Conservation (phyloP, 2,797 vertebrate species). For the Pipistrellus kuhlii region DNA sequence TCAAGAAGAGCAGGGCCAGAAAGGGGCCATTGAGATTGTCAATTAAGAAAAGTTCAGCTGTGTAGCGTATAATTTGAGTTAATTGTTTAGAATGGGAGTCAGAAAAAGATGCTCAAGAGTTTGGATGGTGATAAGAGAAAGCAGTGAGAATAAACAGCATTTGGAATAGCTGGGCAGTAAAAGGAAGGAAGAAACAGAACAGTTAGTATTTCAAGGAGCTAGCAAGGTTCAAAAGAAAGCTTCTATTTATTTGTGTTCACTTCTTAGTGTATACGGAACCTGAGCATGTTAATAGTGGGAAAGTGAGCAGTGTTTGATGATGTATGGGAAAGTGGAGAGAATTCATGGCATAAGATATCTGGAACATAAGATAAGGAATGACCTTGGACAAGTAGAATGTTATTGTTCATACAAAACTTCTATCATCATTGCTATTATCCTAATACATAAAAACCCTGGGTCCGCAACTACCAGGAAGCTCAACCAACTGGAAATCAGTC, state of each 20-base stretch:
- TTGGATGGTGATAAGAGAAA: neutral
- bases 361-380: neutral
- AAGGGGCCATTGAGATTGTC: slow-evolving; percentile 13
- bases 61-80: neutral
- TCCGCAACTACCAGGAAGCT: no score
- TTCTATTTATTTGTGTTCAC: neutral
- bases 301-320: neutral
- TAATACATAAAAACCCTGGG: no score
- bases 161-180: neutral
- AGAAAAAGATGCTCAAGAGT: slow-evolving; percentile 25
- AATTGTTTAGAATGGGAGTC: slow-evolving; percentile 46
- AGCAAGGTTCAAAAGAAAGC: neutral
- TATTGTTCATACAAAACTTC: neutral
- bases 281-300: neutral
- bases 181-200: neutral
- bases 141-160: neutral
- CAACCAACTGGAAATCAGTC: no score
- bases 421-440: neutral
- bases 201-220: neutral
- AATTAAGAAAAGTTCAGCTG: neutral
- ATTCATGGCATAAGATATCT: neutral
- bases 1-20: neutral
- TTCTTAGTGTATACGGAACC: neutral
- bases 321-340: neutral
- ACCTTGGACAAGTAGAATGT: neutral